A percentile compares a stretch with the other conserved stretches of the same genome.
These are phyloP conservation scores for Andrena chrysosceles DNA, from an alignment of 2,888 invertebrate species.

Conservation along the genomic window DNA sequence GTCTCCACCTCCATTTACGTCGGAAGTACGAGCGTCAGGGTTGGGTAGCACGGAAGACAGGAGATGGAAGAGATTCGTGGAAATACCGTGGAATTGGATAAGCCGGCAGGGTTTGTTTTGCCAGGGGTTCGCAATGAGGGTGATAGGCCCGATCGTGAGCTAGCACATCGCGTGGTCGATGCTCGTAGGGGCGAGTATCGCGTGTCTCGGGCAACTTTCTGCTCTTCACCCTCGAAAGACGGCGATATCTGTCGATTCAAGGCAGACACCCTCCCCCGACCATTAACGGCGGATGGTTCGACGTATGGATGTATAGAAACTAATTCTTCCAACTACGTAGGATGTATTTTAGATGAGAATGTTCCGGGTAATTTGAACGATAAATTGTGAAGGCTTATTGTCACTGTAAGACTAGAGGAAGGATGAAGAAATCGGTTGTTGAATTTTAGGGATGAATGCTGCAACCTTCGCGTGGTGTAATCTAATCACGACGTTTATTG, in stretches of 20 bases:
- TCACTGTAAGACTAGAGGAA: background rate
- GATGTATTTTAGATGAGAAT: background rate
- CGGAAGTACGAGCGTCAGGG: slow-evolving; percentile 62
- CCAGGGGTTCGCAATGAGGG: slow-evolving; percentile 70
- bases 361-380: background rate
- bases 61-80: slow-evolving; percentile 78
- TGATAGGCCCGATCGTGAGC: slow-evolving; percentile 55
- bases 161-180: slow-evolving; percentile 65
- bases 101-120: slow-evolving; percentile 76
- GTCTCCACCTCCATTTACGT: slow-evolving; percentile 71
- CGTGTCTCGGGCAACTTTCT: slow-evolving; percentile 67
- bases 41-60: slow-evolving; percentile 59
- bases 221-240: slow-evolving; percentile 59
- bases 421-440: no score
- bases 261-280: slow-evolving; percentile 49
- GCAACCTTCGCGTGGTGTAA: no score
- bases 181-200: slow-evolving; percentile 63
- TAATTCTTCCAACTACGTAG: no score
- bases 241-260: slow-evolving; percentile 52
- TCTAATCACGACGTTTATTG: no score
- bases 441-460: no score
- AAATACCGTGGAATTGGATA: slow-evolving; percentile 79
- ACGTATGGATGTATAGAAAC: slow-evolving; percentile 27
- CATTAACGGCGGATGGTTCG: slow-evolving; percentile 45
- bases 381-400: background rate